These are phyloP conservation scores for Patiria pectinifera DNA, from an alignment of 53 echinoderm and acorn worm genomes.

Conservation along the genomic window DNA sequence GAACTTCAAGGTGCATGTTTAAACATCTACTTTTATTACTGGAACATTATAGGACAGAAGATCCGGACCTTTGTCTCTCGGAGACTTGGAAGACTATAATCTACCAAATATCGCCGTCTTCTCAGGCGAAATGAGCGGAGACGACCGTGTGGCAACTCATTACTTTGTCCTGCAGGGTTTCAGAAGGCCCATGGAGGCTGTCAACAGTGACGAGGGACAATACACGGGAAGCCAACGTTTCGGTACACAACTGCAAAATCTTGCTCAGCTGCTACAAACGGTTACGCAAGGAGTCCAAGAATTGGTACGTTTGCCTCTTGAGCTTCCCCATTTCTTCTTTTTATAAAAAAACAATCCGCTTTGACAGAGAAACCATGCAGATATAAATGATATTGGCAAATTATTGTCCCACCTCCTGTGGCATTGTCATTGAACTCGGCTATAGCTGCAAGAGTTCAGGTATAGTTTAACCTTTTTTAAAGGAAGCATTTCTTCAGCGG, in stretches of 20 bases:
- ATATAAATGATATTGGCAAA: too few species aligned
- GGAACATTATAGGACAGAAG: background rate
- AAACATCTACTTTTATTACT: background rate
- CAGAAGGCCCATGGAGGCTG: background rate
- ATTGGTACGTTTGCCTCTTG: background rate
- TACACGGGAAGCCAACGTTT: background rate
- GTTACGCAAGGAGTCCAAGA: background rate
- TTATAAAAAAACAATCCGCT: background rate
- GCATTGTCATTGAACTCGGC: too few species aligned
- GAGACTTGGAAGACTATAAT: background rate
- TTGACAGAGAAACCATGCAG: too few species aligned
- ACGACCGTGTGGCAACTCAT: background rate
- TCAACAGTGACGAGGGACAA: slow-evolving; percentile 4
- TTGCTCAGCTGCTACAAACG: background rate
- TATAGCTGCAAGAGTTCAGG: too few species aligned
- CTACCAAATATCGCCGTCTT: background rate
- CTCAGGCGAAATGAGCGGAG: background rate
- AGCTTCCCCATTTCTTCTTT: background rate
- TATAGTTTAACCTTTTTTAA: too few species aligned
- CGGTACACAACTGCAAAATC: background rate
- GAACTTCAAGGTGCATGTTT: background rate
- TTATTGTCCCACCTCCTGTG: too few species aligned
- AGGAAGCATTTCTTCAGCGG: too few species aligned
- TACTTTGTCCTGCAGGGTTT: background rate
- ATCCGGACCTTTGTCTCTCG: background rate